Base-by-base conservation (phyloP, 2,888 invertebrate species). In the Apodemia hepburni region DNA sequence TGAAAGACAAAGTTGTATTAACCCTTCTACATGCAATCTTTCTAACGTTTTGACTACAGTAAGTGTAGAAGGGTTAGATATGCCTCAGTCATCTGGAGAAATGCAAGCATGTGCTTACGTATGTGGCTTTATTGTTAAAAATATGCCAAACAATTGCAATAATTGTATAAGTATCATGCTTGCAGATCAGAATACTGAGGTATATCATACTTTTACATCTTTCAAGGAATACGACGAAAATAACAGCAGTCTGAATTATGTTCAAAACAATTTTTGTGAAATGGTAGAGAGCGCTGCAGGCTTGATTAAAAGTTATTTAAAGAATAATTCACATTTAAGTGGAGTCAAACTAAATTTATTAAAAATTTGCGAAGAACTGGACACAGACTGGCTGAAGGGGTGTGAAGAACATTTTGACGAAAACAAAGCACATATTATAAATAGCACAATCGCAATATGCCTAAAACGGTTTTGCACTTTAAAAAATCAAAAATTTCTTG, bases 1-100 rank as follows among this genome's bases (percentile, higher is more conserved):
- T 58, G 42, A 38, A 15, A 49, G 11, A 22, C 51, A 61, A 15
- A 42, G 29, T 64, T 58, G 61, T 61, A 17, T 51, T 51, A 61
- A 59, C 59, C 54, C 54, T 42, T 38, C 42, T 59, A 59, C 45
- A 11, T 51, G 22, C 27, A 54, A 15, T 54, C 11, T 6, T 12
- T 27, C 22, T 27, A 22, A 54, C 6, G 4, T 27, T 22, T 27
- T 54, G 12, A 27, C 12, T 7, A 45, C 45, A 15, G n/a, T n/a
- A 45, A 45, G 45, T 54, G 27, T 54, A 4, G 51, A 49, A 51
- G 61, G 62, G 27, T 17, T 54, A 22, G 54, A 54, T 15, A 2
- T 15, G 12, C 18, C 54, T 54, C 27, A 22, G 22, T 54, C 12
- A 5, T 22, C 54, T 22, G 18, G 27, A 27, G 15, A 54, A 54